Evolutionary conservation across 2,797 vertebrate species (phyloP), one percentile per base, ranked within the genome.

Genomic region (Karalla daura): DNA sequence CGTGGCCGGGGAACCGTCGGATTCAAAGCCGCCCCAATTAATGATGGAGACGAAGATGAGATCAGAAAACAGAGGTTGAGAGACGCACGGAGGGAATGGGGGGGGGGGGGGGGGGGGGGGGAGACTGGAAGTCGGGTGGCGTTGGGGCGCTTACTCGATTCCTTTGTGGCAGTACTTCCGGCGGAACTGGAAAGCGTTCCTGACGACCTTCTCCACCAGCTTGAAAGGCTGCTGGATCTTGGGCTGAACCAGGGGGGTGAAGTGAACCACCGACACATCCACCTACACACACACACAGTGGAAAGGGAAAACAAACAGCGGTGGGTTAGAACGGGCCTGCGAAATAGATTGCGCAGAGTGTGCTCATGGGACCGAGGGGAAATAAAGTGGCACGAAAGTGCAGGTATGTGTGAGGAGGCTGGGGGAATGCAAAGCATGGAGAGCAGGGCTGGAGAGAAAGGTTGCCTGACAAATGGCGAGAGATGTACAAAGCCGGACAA

Each of bases 171-270:
- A 99, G 86, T 95, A 83, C 87, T 99, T 99, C 87, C 96, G 93
- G 79, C 96, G 94, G 85, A 97, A 98, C 60, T 98, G 97, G 81
- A 99, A 99, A 44, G 89, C 64, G 21, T 93, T 96, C 85, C 30
- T 93, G 74, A 99, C 94, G 15, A 99, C 88, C 86, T 95, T 98
- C 88, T 99, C 97, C 78, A 99, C 96, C 52, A 99, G 83, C 74
- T 92, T 78, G 83, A 99, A 99, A 0, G 98, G 96, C 85, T 98
- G 97, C 83, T 95, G 74, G 79, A 99, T 99, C 91, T 91, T 93
- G 36, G 98, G 95, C 65, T 92, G 78, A 55, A 90, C 86, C 88
- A 99, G 84, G 0, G 98, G 98, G 8, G 93, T 96, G 89, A 99
- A 96, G 88, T 92, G 95, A 36, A 98, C 95, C 52, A 99, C 94